Evolutionary conservation across 2,888 invertebrate species (phyloP).

Genomic region (Sipha maydis): DNA sequence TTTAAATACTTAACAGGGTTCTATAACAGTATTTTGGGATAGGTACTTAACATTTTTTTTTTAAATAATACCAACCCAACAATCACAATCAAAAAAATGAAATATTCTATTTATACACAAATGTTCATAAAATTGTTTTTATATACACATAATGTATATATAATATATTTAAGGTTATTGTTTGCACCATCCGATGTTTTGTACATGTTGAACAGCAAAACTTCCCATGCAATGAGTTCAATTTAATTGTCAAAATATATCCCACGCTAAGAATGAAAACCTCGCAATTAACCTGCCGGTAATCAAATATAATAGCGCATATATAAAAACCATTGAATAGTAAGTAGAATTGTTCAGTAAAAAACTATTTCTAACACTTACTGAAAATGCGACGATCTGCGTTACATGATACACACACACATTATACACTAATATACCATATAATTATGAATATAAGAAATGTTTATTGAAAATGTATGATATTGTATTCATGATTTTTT

Average conservation of each 20-base stretch:
- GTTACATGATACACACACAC: not conserved
- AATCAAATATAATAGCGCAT: conserved; percentile 44
- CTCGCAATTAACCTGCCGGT: conserved; percentile 43
- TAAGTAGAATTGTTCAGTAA: conserved; percentile 17
- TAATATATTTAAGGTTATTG: conserved; percentile 27
- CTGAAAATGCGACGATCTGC: not conserved
- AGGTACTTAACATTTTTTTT: not conserved
- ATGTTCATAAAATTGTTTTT: not conserved
- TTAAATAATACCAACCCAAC: not conserved
- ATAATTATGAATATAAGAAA: not conserved
- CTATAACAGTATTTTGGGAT: not conserved
- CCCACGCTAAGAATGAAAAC: conserved; percentile 52
- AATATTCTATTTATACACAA: not conserved
- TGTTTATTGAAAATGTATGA: not conserved
- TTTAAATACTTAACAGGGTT: too few species aligned
- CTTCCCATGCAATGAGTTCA: conserved; percentile 46
- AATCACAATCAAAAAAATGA: not conserved
- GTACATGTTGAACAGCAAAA: conserved; percentile 9
- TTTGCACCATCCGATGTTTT: conserved; percentile 28
- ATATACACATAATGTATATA: not conserved
- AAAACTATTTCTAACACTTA: conserved; percentile 49
- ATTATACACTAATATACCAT: not conserved
- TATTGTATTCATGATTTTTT: not conserved
- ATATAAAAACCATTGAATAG: conserved; percentile 37
- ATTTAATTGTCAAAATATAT: conserved; percentile 57